Evolutionary conservation across 2,888 invertebrate species (phyloP).

Genomic region (Drosophila ustulata): DNA sequence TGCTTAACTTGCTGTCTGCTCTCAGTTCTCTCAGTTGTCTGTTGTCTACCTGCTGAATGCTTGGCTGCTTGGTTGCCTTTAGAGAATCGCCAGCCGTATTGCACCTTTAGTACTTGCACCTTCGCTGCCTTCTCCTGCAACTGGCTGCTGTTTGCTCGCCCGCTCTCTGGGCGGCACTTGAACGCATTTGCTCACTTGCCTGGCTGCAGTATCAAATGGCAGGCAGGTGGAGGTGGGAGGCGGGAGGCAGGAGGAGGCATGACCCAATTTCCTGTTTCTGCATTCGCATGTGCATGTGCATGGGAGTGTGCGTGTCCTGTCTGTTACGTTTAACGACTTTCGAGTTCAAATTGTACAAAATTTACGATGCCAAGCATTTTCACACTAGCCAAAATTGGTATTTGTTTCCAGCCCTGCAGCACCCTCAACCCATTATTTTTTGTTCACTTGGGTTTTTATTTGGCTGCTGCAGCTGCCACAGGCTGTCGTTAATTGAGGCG

Average conservation of each 20-base stretch:
- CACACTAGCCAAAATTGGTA: slow-evolving; percentile 58
- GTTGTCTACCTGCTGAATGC: neutral
- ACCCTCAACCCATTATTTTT: neutral
- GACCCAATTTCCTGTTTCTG: slow-evolving; percentile 64
- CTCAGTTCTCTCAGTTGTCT: neutral
- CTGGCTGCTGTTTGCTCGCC: neutral
- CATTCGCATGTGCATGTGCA: slow-evolving; percentile 17
- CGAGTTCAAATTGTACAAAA: slow-evolving; percentile 77
- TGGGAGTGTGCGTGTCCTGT: slow-evolving; percentile 22
- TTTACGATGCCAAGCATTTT: slow-evolving; percentile 71
- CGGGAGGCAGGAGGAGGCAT: slow-evolving; percentile 8
- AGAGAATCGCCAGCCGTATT: slow-evolving; percentile 3
- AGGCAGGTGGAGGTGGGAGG: slow-evolving; percentile 50
- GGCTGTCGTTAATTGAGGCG: slow-evolving; percentile 75
- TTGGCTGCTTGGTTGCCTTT: neutral
- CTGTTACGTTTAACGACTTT: slow-evolving; percentile 78
- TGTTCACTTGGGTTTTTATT: slow-evolving; percentile 1
- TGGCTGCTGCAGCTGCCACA: slow-evolving; percentile 52
- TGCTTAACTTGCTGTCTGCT: slow-evolving; percentile 23
- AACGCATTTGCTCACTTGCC: slow-evolving; percentile 43
- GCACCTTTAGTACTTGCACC: slow-evolving; percentile 8
- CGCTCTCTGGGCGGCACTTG: slow-evolving; percentile 10
- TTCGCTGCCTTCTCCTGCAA: neutral
- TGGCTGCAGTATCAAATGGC: slow-evolving; percentile 53
- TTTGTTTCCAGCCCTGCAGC: neutral